Base-by-base conservation (phyloP, 1,140 invertebrate species). In the Euwallacea similis region DNA sequence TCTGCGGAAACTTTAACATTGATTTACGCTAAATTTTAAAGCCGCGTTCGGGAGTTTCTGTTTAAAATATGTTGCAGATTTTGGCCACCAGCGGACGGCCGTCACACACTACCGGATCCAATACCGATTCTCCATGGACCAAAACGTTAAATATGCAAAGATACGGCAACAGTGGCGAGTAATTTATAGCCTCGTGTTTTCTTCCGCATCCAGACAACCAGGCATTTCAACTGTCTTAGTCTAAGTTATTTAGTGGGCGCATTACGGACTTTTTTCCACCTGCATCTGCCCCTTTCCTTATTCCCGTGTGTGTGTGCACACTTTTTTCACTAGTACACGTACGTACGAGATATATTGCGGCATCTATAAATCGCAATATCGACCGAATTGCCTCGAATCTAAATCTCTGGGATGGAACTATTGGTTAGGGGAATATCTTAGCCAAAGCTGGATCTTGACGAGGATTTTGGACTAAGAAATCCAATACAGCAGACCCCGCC, bases 231-330 rank as follows among this genome's bases (percentile, higher is more conserved):
- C 55, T 69, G 66, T 69, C 66, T 61, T 69, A 69, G 60, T 61
- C 44, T 69, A 61, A 69, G 58, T 69, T 69, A 69, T 69, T 69
- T 69, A 69, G 66, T 69, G 66, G 56, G 42, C 47, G 67, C 60
- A 69, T 62, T 69, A 69, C 60, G 59, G 60, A 42, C 58, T 62
- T 63, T 69, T 69, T 69, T 61, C 16, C 54, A 13, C 66, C 42
- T 68, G 66, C 66, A 68, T 68, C 58, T 68, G 55, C 55, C 33
- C 59, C 9, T 50, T 63, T 10, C 16, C 67, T 55, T 63, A 63
- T 54, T 62, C 60, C 67, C 66, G 21, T 21, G 66, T 42, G 66
- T 60, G 44, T 10, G 16, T 58, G 41, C 21, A 33, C 21, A 33
- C 21, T 33, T 47, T 68, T 60, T 47, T 60, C 47, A 50, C 46